Percentiles rank a stretch among this genome's conserved stretches.
These are phyloP conservation scores for Achroia grisella DNA, from an alignment of 1,140 invertebrate genomes.

Conservation along the genomic window DNA sequence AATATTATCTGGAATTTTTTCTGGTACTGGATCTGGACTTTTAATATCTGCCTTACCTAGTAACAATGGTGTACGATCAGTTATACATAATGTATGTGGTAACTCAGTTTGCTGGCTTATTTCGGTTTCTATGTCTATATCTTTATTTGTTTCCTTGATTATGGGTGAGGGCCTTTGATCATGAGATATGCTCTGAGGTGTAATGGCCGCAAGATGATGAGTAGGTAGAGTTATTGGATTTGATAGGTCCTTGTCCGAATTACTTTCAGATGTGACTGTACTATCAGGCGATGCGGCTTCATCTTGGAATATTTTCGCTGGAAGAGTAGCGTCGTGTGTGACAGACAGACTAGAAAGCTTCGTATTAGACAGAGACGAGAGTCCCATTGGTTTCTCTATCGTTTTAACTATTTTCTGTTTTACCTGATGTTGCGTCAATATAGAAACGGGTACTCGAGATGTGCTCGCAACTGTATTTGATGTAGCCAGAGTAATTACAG, in stretches of 20 bases:
- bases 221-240: constrained; percentile 18
- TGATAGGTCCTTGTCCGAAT: constrained; percentile 36
- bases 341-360: constrained; percentile 73
- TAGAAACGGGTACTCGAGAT: constrained; percentile 59
- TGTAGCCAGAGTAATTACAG: constrained; percentile 58
- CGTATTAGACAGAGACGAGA: constrained; percentile 59
- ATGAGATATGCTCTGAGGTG: constrained; percentile 26
- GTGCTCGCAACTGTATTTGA: constrained; percentile 40
- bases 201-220: constrained; percentile 36
- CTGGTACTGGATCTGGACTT: constrained; percentile 67
- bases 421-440: constrained; percentile 65
- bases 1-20: constrained; percentile 72
- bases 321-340: constrained; percentile 73
- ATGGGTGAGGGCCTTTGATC: constrained; percentile 30
- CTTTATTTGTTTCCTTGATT: constrained; percentile 50
- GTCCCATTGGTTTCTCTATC: constrained; percentile 72
- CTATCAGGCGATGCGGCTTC: constrained; percentile 75
- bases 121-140: constrained; percentile 67
- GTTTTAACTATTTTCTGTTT: constrained; percentile 72
- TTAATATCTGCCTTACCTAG: constrained; percentile 65
- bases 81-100: constrained; percentile 54
- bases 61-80: constrained; percentile 51
- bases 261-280: constrained; percentile 67
- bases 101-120: constrained; percentile 69
- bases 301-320: constrained; percentile 78